Evolutionary conservation across 2,888 invertebrate genomes (phyloP).

Genomic region (Plagodis dolabraria): DNA sequence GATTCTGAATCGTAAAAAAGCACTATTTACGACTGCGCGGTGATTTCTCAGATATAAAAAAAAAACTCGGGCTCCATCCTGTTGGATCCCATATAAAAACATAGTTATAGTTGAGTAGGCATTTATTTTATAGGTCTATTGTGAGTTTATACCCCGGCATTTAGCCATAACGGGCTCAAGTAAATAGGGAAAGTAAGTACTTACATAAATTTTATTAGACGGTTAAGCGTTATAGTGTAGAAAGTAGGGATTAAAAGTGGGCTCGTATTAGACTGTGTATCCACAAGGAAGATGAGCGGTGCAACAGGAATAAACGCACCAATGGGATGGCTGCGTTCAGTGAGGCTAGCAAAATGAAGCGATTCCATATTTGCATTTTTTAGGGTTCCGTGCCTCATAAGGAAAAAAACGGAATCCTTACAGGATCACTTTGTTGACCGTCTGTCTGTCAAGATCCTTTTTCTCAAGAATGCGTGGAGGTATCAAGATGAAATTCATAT

Average conservation of each 20-base stretch:
- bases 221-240: constrained; percentile 17
- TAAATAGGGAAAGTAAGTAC: constrained; percentile 35
- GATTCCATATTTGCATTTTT: too few species aligned
- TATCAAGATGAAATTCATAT: too few species aligned
- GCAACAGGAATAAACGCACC: too few species aligned
- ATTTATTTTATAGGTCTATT: constrained; percentile 63
- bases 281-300: too few species aligned
- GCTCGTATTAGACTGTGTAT: constrained; percentile 6
- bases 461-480: too few species aligned
- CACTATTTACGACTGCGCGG: constrained; percentile 38
- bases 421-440: too few species aligned
- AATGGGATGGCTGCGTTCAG: too few species aligned
- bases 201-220: constrained; percentile 33
- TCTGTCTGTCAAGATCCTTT: too few species aligned
- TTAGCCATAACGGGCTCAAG: constrained; percentile 28
- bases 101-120: constrained; percentile 57
- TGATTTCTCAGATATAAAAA: constrained; percentile 37
- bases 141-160: constrained; percentile 49
- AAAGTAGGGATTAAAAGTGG: constrained; percentile 23
- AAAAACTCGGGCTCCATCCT: constrained; percentile 24
- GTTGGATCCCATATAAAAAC: constrained; percentile 50
- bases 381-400: too few species aligned
- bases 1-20: constrained; percentile 39
- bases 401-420: too few species aligned
- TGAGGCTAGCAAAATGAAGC: too few species aligned